phyloP scores from a whole-genome alignment of 2,888 invertebrate genomes.

The Synanthedon myopaeformis region DNA sequence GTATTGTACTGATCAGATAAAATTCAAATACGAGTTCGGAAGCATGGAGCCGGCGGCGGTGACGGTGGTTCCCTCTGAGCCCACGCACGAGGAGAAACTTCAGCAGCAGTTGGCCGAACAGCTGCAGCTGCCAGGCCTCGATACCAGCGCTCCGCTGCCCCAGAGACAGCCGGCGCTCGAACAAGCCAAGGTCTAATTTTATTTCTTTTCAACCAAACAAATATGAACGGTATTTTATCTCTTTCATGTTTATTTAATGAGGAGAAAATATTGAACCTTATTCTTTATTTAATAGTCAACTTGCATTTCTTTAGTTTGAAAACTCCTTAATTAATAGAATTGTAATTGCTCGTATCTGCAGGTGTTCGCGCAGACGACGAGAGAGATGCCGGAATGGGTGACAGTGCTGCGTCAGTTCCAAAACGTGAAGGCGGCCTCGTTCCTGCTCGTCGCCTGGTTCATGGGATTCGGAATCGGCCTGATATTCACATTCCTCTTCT shows the following conservation, averaged over 20 bases:
- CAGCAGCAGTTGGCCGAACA: constrained; percentile 88
- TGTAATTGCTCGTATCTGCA: constrained; percentile 9
- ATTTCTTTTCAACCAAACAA: no score
- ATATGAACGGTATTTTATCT: no score
- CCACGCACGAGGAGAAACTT: constrained; percentile 78
- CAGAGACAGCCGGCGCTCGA: constrained; percentile 27
- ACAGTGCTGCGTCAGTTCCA: constrained; percentile 91
- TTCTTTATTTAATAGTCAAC: no score
- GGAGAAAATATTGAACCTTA: no score
- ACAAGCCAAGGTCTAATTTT: constrained; percentile 25
- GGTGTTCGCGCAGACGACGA: constrained; percentile 91
- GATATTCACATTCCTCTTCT: constrained; percentile 98
- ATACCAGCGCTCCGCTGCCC: constrained; percentile 69
- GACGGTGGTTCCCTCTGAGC: constrained; percentile 73
- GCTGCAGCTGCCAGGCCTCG: constrained; percentile 82
- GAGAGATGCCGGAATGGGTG: constrained; percentile 94
- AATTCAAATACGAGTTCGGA: constrained; percentile 74
- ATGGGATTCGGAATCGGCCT: constrained; percentile 99
- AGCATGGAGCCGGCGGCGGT: constrained; percentile 49
- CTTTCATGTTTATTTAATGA: no score
- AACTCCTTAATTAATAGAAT: no score
- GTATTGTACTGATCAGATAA: constrained; percentile 43
- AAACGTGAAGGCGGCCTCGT: constrained; percentile 89
- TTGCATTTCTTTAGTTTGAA: no score
- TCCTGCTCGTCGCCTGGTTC: constrained; percentile 97